Evolutionary conservation across 2,888 invertebrate genomes (phyloP), one percentile per base, ranked within the genome.

Genomic region (Yponomeuta plumbellus): DNA sequence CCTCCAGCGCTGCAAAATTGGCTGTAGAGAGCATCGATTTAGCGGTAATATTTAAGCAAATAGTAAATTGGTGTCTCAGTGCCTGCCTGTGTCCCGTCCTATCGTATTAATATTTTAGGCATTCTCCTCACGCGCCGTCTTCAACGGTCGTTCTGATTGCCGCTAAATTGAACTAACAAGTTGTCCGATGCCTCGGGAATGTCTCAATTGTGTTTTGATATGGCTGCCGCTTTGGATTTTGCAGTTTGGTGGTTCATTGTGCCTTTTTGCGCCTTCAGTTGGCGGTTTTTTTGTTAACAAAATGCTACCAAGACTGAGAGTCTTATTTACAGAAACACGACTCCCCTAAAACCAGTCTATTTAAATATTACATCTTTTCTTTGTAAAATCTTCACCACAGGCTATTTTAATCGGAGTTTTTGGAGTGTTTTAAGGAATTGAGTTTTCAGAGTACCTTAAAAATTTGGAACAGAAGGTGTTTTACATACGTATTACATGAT

Each of bases 161-260:
- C 81, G 86, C 87, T 86, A 91, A 91, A 91, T 91, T 91, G 87
- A 89, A 90, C 91, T 91, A 91, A 92, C 89, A 91, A 91, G 88
- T 91, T 90, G 85, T 87, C 85, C 85, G 88, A 85, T 86, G 85
- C 82, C 81, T 78, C 81, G 82, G 86, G 89, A 91, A 87, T 83
- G 85, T 83, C 87, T 84, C 85, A 86, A 87, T 88, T 88, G 87
- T 86, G 81, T 81, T 59, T 34, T 22, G 59, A 59, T 59, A 59
- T 59, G 13, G 22, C 59, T 21, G 21, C n/a, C 34, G 34, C 11
- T 59, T 59, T 23, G 59, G 59, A 83, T 80, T 82, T 82, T 79
- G 75, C 72, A 73, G 44, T 52, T 17, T 52, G 34, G 34, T 34
- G 34, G 34, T 34, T 8, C 34, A 8, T 34, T 5, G 5, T 34